Conservation (phyloP, 1,140 invertebrate species). For the Battus philenor region DNA sequence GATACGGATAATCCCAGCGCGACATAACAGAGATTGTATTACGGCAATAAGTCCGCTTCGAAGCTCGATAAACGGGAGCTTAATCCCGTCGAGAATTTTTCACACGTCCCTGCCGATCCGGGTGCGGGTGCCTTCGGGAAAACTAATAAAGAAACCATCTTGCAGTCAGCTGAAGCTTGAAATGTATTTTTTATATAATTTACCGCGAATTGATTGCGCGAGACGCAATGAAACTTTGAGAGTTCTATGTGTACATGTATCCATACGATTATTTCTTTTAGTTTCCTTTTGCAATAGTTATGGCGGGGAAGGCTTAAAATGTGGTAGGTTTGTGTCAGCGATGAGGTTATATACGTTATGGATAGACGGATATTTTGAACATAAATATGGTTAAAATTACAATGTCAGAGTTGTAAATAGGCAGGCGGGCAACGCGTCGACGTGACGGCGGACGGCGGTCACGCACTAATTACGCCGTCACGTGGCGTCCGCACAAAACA, state of each 20-base stretch:
- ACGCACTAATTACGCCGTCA: slow-evolving; percentile 67
- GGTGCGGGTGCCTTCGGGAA: slow-evolving; percentile 46
- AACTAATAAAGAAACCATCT: slow-evolving; percentile 75
- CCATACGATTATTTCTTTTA: too few relatives aligned
- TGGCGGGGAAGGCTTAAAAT: not conserved
- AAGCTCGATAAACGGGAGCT: slow-evolving; percentile 60
- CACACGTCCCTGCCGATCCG: slow-evolving; percentile 58
- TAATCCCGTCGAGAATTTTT: slow-evolving; percentile 67
- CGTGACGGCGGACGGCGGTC: slow-evolving; percentile 47
- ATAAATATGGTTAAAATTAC: slow-evolving; percentile 22
- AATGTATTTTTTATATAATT: slow-evolving; percentile 76
- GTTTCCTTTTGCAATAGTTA: too few relatives aligned
- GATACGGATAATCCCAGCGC: slow-evolving; percentile 60
- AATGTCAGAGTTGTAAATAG: slow-evolving; percentile 36
- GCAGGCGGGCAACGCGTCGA: slow-evolving; percentile 38
- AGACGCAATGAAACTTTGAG: slow-evolving; percentile 38
- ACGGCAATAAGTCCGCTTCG: slow-evolving; percentile 65
- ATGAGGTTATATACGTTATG: not conserved
- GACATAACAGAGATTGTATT: slow-evolving; percentile 73
- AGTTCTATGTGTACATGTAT: too few relatives aligned
- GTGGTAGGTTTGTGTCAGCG: not conserved
- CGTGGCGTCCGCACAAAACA: slow-evolving; percentile 64
- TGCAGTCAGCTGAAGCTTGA: slow-evolving; percentile 68
- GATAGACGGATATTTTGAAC: not conserved
- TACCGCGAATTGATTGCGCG: slow-evolving; percentile 63